A percentile compares a stretch with the other conserved stretches of the same genome.
These are phyloP conservation scores for Tetragnatha versicolor DNA, from an alignment of 1,140 invertebrate species.

Conservation along the genomic window DNA sequence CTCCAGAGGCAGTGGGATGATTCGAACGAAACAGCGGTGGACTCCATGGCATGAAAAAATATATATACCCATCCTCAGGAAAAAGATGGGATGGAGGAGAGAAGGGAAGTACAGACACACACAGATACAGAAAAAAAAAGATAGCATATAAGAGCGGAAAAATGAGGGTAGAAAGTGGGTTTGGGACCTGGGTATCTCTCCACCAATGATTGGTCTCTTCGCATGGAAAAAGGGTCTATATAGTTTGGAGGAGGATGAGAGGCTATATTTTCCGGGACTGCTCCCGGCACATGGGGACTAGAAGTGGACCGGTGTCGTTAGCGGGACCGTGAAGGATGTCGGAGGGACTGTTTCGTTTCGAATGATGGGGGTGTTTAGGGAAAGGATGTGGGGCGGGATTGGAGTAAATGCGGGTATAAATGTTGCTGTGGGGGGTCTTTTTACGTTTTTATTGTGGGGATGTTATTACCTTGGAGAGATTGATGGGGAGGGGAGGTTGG, in stretches of 20 bases:
- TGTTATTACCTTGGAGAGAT: too few relatives aligned
- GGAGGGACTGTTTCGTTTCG: too few relatives aligned
- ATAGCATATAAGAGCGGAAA: slow-evolving; percentile 22
- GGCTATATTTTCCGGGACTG: slow-evolving; percentile 46
- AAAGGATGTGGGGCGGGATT: too few relatives aligned
- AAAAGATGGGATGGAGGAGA: slow-evolving; percentile 19
- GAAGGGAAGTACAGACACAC: background rate
- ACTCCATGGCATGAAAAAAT: slow-evolving; percentile 13
- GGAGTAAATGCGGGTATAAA: too few relatives aligned
- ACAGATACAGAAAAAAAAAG: slow-evolving; percentile 9
- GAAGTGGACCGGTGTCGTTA: too few relatives aligned
- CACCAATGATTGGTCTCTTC: slow-evolving; percentile 50
- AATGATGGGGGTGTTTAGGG: too few relatives aligned
- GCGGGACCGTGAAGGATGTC: too few relatives aligned
- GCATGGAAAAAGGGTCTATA: background rate
- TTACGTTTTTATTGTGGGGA: too few relatives aligned
- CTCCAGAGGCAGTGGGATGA: background rate
- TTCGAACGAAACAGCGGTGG: slow-evolving; percentile 27
- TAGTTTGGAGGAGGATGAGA: slow-evolving; percentile 34
- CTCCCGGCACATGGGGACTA: too few relatives aligned
- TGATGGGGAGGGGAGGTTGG: too few relatives aligned
- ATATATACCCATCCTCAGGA: background rate
- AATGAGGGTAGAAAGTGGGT: slow-evolving; percentile 44
- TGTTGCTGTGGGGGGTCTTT: too few relatives aligned
- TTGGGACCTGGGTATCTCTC: too few relatives aligned